These are phyloP conservation scores for Thereuonema tuberculata DNA, from an alignment of 1,140 invertebrate genomes.

Conservation along the genomic window DNA sequence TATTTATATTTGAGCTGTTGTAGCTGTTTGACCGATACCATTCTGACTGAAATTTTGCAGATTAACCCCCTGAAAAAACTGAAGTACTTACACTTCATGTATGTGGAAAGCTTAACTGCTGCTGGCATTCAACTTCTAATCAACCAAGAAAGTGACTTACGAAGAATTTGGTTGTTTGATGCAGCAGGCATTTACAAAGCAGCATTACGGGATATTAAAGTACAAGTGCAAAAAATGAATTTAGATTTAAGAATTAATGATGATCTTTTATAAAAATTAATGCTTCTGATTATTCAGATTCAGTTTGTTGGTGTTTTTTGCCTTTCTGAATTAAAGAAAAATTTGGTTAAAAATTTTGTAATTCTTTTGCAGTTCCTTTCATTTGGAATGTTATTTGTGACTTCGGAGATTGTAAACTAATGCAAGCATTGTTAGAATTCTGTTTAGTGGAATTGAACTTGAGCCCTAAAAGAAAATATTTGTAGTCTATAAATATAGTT, in stretches of 20 bases:
- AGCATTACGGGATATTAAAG: background rate
- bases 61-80: conserved; percentile 2
- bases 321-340: too few relatives aligned
- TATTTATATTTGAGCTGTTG: background rate
- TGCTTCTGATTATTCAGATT: too few relatives aligned
- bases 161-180: conserved; percentile 5
- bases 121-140: background rate
- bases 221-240: background rate
- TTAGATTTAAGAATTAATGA: background rate
- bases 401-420: too few relatives aligned
- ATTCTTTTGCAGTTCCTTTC: too few relatives aligned
- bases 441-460: too few relatives aligned
- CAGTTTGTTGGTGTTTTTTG: too few relatives aligned
- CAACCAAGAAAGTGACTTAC: background rate
- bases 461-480: too few relatives aligned
- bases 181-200: background rate
- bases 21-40: background rate
- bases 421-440: too few relatives aligned
- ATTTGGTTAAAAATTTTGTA: too few relatives aligned
- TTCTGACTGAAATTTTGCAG: background rate
- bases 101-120: background rate
- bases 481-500: too few relatives aligned
- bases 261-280: background rate
- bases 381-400: too few relatives aligned
- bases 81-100: conserved; percentile 2